A percentile compares a stretch with the other conserved stretches of the same genome.
Evolutionary conservation across 2,797 vertebrate species (phyloP).

Genomic region (Cirrhinus molitorella): DNA sequence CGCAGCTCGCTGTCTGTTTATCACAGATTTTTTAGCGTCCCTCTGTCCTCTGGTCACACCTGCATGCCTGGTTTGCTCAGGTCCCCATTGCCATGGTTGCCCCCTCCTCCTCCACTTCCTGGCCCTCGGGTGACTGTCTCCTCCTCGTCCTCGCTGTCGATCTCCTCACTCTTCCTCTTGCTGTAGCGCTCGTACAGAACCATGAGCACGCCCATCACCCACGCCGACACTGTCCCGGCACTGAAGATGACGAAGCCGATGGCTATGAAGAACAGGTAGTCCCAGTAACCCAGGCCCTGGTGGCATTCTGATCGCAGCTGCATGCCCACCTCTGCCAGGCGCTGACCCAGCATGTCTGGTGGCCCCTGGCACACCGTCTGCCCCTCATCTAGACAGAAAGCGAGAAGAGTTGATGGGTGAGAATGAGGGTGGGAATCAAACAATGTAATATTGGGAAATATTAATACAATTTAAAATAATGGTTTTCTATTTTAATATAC

Average conservation of each 20-base stretch:
- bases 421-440: background rate
- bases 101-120: constrained; percentile 44
- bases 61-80: constrained; percentile 79
- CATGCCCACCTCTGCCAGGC: constrained; percentile 83
- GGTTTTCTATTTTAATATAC: too few species aligned
- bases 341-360: constrained; percentile 79
- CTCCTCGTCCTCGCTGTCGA: constrained; percentile 79
- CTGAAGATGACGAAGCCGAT: constrained; percentile 94
- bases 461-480: too few species aligned
- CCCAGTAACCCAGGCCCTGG: constrained; percentile 85
- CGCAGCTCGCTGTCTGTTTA: constrained; percentile 10
- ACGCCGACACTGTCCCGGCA: constrained; percentile 87
- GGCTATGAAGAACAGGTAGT: constrained; percentile 93
- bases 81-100: constrained; percentile 79
- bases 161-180: constrained; percentile 80
- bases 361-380: constrained; percentile 81
- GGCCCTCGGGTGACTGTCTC: constrained; percentile 62
- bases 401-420: background rate
- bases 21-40: background rate
- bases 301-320: constrained; percentile 88
- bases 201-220: constrained; percentile 90
- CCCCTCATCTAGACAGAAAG: constrained; percentile 76
- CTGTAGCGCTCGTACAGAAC: constrained; percentile 84
- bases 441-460: background rate
- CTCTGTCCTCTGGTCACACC: constrained; percentile 71